A percentile compares a stretch with the other conserved stretches of the same genome.
Conservation (phyloP, 1,140 invertebrate species). For the Lasaia peninsularis region DNA sequence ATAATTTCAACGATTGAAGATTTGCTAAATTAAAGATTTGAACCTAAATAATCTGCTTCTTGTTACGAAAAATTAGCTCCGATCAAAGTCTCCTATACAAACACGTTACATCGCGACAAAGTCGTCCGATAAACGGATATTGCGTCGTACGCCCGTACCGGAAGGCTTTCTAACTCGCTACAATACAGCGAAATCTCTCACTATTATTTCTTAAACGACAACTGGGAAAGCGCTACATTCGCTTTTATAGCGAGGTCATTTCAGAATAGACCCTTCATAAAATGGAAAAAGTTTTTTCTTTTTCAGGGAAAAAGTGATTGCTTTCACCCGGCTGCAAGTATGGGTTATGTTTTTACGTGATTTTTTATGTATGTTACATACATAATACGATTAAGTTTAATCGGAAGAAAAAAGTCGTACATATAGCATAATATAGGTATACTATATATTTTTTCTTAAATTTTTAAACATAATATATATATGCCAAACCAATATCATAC, state of each 20-base stretch:
- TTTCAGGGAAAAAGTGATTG: neutral
- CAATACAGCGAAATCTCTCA: slow-evolving; percentile 26
- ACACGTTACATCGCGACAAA: slow-evolving; percentile 24
- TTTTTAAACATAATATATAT: too few relatives aligned
- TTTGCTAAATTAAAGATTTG: too few relatives aligned
- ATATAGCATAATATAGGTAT: too few relatives aligned
- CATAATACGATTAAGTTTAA: too few relatives aligned
- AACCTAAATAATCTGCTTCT: neutral
- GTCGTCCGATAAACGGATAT: slow-evolving; percentile 24
- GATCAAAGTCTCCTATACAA: neutral
- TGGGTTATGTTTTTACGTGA: too few relatives aligned
- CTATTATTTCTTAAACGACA: slow-evolving; percentile 30
- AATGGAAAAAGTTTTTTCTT: neutral
- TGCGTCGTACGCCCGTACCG: slow-evolving; percentile 20
- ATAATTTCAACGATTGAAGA: too few relatives aligned
- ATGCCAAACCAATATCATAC: too few relatives aligned
- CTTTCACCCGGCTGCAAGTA: neutral
- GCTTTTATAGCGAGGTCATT: slow-evolving; percentile 36
- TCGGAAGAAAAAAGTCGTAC: too few relatives aligned
- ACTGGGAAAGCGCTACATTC: slow-evolving; percentile 35
- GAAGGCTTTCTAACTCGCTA: slow-evolving; percentile 23
- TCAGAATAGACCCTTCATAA: slow-evolving; percentile 5
- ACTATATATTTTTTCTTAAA: too few relatives aligned
- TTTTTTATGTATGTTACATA: too few relatives aligned
- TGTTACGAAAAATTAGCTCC: neutral